These are phyloP conservation scores for Oxyura jamaicensis DNA, from an alignment of 2,113 vertebrate species.

Conservation along the genomic window DNA sequence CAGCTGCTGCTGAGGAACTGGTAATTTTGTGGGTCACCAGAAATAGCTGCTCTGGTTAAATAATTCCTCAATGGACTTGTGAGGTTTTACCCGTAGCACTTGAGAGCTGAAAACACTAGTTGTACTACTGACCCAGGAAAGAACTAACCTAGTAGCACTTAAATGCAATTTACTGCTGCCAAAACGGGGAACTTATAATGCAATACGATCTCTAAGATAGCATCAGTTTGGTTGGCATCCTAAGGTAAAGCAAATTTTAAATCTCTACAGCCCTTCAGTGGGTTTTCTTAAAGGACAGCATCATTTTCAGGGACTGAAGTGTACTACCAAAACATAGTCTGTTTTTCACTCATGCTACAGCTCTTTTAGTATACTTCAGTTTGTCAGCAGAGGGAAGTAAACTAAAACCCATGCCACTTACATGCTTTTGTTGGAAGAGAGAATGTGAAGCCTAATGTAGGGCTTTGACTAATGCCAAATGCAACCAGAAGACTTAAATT, in stretches of 20 bases:
- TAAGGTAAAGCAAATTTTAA: not conserved
- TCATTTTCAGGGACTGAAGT: not conserved
- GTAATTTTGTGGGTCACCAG: conserved; percentile 59
- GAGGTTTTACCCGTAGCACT: not conserved
- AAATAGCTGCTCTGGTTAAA: conserved; percentile 48
- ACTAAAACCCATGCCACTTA: not conserved
- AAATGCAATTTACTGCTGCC: not conserved
- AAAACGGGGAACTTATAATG: not conserved
- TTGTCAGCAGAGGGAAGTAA: not conserved
- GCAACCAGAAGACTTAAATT: not conserved
- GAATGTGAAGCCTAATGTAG: not conserved
- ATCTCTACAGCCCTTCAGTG: not conserved
- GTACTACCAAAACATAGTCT: not conserved
- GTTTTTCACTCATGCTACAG: not conserved
- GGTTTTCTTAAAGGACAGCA: not conserved
- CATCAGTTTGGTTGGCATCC: not conserved
- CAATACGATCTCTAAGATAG: not conserved
- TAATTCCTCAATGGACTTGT: conserved; percentile 26
- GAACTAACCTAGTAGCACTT: not conserved
- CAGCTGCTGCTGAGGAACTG: conserved; percentile 22
- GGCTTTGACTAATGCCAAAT: not conserved
- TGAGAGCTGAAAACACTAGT: not conserved
- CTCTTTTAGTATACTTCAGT: not conserved
- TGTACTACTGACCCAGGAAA: conserved; percentile 28
- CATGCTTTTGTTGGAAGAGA: not conserved